Evolutionary conservation across 1,140 invertebrate genomes (phyloP).

Genomic region (Orius laevigatus): DNA sequence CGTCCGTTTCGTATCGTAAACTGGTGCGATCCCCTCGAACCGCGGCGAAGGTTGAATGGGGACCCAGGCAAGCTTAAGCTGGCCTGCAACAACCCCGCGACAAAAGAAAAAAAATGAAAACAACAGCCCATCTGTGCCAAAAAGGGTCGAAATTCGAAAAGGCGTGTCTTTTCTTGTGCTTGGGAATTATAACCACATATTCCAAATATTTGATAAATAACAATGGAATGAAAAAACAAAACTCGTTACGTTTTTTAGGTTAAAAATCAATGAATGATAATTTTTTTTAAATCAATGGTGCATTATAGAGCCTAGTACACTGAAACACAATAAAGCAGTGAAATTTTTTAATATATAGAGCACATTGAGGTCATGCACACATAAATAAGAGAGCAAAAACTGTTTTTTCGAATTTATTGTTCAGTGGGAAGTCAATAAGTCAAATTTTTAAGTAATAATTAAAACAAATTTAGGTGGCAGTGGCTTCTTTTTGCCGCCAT

Average conservation of each 20-base stretch:
- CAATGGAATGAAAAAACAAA: slow-evolving; percentile 1
- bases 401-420: not conserved
- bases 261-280: not conserved
- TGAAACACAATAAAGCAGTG: slow-evolving; percentile 16
- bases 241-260: too few relatives aligned
- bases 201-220: too few relatives aligned
- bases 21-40: slow-evolving; percentile 79
- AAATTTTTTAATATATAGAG: slow-evolving; percentile 7
- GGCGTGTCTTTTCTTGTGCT: not conserved
- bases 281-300: slow-evolving; percentile 7
- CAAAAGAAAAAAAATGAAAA: slow-evolving; percentile 2
- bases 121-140: not conserved
- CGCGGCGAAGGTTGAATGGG: slow-evolving; percentile 79
- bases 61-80: slow-evolving; percentile 92
- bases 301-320: slow-evolving; percentile 12
- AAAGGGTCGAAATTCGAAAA: slow-evolving; percentile 6
- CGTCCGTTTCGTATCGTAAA: slow-evolving; percentile 70
- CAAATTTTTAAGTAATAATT: not conserved
- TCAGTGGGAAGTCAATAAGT: too few relatives aligned
- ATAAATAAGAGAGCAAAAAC: not conserved
- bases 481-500: too few relatives aligned
- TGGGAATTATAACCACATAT: too few relatives aligned
- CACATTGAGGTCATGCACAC: slow-evolving; percentile 13
- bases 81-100: slow-evolving; percentile 44
- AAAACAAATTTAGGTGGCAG: too few relatives aligned